Evolutionary conservation across 2,888 invertebrate species (phyloP), one percentile per base, ranked within the genome.

Genomic region (Chrysina gloriosa): DNA sequence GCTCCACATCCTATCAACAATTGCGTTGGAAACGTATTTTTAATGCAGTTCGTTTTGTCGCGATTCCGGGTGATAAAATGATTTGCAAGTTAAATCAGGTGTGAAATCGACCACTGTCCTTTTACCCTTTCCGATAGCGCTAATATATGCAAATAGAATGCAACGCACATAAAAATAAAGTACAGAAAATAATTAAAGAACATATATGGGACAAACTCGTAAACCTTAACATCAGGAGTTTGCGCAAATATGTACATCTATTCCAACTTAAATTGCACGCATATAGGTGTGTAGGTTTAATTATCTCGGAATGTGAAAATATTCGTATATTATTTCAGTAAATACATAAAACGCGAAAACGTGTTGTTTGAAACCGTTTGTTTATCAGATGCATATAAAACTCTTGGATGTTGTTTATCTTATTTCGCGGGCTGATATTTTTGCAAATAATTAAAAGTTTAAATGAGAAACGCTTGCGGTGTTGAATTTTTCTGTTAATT

Each of bases 21-120:
- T 52, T 52, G n/a, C 9, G 31, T 16, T 19, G 19, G 45, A 52
- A 52, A 16, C 7, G 19, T 31, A 52, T 52, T 31, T 31, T 31
- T 29, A 50, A 29, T 29, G 29, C 16, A 27, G 16, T 21, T 16
- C 45, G 19, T 9, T 31, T 29, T 19, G 7, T 31, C 9, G 16
- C 31, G 52, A 52, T 52, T 52, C 19, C 21, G 16, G 31, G 19
- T 31, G 52, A 31, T 31, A 29, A 52, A 52, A 31, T 52, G 31
- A 52, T 52, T 52, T 52, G 52, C 52, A 52, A 52, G 52, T 52
- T 52, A 52, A 52, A 52, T 52, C 52, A 31, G 34, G 21, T 31
- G 52, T 19, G 31, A 52, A 45, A 52, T 31, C 34, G 16, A 52
- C 31, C 19, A 5, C 19, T 29, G 52, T 19, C 31, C 9, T n/a